Evolutionary conservation across 1,140 invertebrate genomes (phyloP), one percentile per base, ranked within the genome.

Genomic region (Bombus ignitus): DNA sequence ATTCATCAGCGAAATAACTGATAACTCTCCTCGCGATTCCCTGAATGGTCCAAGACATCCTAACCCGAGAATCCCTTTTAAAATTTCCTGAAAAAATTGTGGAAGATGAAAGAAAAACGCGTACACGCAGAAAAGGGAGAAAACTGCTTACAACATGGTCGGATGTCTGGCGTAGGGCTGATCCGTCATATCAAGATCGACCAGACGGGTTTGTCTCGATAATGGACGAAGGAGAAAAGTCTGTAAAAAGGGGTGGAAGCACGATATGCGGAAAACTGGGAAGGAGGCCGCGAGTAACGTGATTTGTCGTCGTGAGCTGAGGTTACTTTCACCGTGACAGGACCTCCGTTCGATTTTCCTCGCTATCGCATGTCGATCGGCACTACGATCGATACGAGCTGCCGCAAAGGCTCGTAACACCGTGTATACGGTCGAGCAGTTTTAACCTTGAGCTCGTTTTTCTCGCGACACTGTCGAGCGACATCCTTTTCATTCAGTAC

Each of bases 341-440:
- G 79, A 89, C 73, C 83, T 44, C 65, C 28, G 62, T 79, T 89
- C 83, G 74, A 89, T 86, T 89, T 80, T 89, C 44, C 77, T 73
- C 57, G 79, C 68, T 79, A 88, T 89, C 82, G 39, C 71, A 59
- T 83, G 65, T 71, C 83, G 76, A 85, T 85, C 68, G 68, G 32
- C 62, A 1, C 76, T 18, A 13, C 57, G 83, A 72, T 85, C 83
- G 83, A 80, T 85, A 85, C 32, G 22, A 32, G 37, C 25, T 79
- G 53, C 66, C 59, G 72, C 71, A 25, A 44, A 65, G 12, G 42
- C 66, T 72, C 13, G 66, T 37, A 79, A 84, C 39, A 39, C 39
- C 37, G 47, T 44, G 75, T 71, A 18, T 47, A 62, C 39, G 53
- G 32, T 75, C 42, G 81, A 76, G 76, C 81, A 32, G n/a, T 25